Evolutionary conservation across 2,888 invertebrate genomes (phyloP).

Genomic region (Drosophila prostipennis): DNA sequence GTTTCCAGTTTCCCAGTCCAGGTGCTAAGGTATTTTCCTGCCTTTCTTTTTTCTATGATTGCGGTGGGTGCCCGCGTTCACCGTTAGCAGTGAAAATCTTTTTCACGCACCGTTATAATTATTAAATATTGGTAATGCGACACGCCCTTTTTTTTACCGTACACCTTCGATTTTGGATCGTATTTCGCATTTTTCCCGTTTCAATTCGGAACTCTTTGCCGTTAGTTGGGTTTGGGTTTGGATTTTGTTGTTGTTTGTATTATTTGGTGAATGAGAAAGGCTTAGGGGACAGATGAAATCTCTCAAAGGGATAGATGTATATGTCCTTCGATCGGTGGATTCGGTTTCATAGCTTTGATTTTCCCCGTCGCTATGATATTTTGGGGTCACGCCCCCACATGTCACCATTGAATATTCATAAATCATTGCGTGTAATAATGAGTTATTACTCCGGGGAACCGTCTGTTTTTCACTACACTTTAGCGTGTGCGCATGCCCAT

Average conservation of each 20-base stretch:
- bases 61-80: constrained; percentile 33
- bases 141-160: constrained; percentile 51
- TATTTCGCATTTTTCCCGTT: constrained; percentile 36
- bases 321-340: constrained; percentile 11
- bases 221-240: not conserved
- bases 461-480: constrained; percentile 7
- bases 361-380: constrained; percentile 47
- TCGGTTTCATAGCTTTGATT: constrained; percentile 33
- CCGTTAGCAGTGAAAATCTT: constrained; percentile 69
- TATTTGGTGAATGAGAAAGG: constrained; percentile 15
- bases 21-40: constrained; percentile 27
- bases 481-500: constrained; percentile 40
- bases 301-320: not conserved
- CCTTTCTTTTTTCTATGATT: not conserved
- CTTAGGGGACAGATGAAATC: constrained; percentile 18
- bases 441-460: constrained; percentile 51
- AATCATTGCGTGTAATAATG: constrained; percentile 73
- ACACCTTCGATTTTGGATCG: constrained; percentile 70
- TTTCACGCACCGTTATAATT: constrained; percentile 68
- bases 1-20: constrained; percentile 35
- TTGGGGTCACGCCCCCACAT: constrained; percentile 32
- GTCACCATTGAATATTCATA: constrained; percentile 76
- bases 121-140: constrained; percentile 73
- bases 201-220: constrained; percentile 8
- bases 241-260: not conserved